Conservation (phyloP, 2,113 vertebrate genomes). For the Oryctolagus cuniculus region DNA sequence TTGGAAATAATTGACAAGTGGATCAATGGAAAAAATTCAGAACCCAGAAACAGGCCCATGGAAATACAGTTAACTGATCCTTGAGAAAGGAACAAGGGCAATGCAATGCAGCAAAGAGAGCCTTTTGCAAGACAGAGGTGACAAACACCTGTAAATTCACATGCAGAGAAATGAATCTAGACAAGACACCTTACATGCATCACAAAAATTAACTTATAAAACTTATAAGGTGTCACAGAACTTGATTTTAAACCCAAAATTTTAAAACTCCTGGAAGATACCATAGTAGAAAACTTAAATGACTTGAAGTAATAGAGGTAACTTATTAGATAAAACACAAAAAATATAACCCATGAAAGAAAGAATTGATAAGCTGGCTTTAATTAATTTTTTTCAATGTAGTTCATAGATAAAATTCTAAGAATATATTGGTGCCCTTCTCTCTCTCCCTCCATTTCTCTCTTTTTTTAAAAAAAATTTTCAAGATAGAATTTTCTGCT, state of each 20-base stretch:
- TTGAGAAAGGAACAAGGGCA: background rate
- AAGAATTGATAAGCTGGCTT: background rate
- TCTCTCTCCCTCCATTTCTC: too few species aligned
- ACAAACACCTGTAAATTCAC: too few species aligned
- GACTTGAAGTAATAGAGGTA: background rate
- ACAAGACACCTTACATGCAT: background rate
- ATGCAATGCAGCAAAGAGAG: background rate
- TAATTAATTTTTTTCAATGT: background rate
- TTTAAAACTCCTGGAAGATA: background rate
- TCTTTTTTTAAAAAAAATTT: too few species aligned
- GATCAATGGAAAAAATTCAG: background rate
- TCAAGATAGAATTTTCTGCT: background rate
- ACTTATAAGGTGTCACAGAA: background rate
- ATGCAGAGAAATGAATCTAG: background rate
- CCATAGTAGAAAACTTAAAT: background rate
- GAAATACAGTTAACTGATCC: background rate
- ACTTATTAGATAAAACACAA: background rate
- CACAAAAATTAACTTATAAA: background rate
- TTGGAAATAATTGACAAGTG: background rate
- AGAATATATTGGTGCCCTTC: too few species aligned
- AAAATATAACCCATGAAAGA: background rate
- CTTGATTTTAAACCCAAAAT: background rate
- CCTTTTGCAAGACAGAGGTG: background rate
- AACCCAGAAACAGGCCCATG: background rate
- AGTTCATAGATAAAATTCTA: too few species aligned